Percentiles rank a stretch among this genome's conserved stretches.
Evolutionary conservation across 1,140 invertebrate species (phyloP).

Genomic region (Pissodes strobi): DNA sequence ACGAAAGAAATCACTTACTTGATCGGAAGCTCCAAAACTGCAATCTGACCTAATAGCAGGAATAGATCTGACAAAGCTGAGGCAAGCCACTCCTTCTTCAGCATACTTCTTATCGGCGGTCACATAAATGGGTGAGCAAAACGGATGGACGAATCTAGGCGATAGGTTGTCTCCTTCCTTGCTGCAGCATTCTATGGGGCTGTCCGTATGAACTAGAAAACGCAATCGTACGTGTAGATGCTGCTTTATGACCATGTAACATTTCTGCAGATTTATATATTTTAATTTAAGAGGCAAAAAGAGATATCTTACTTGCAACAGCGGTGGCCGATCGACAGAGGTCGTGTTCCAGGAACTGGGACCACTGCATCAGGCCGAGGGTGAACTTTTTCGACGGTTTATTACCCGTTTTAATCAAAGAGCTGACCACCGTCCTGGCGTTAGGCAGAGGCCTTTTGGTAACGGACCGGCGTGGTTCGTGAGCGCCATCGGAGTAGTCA

Average conservation of each 20-base stretch:
- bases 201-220: slow-evolving; percentile 63
- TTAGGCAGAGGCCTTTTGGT: slow-evolving; percentile 59
- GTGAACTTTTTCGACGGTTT: slow-evolving; percentile 58
- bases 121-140: slow-evolving; percentile 81
- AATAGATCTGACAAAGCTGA: slow-evolving; percentile 81
- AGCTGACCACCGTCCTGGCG: slow-evolving; percentile 59
- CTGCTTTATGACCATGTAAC: background rate
- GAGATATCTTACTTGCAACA: slow-evolving; percentile 69
- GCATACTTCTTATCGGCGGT: slow-evolving; percentile 70
- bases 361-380: slow-evolving; percentile 78
- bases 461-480: slow-evolving; percentile 58
- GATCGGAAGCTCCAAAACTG: slow-evolving; percentile 79
- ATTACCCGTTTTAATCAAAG: slow-evolving; percentile 54
- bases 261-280: background rate
- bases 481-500: slow-evolving; percentile 68
- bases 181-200: slow-evolving; percentile 72
- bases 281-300: background rate
- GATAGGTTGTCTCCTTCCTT: slow-evolving; percentile 61
- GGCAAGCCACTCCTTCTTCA: slow-evolving; percentile 65
- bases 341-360: slow-evolving; percentile 83
- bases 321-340: slow-evolving; percentile 76
- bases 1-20: too few relatives aligned
- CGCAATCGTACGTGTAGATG: too few relatives aligned
- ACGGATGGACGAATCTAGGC: slow-evolving; percentile 73
- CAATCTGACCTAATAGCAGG: slow-evolving; percentile 76